Evolutionary conservation across 2,113 vertebrate genomes (phyloP).

Genomic region (Pituophis catenifer): DNA sequence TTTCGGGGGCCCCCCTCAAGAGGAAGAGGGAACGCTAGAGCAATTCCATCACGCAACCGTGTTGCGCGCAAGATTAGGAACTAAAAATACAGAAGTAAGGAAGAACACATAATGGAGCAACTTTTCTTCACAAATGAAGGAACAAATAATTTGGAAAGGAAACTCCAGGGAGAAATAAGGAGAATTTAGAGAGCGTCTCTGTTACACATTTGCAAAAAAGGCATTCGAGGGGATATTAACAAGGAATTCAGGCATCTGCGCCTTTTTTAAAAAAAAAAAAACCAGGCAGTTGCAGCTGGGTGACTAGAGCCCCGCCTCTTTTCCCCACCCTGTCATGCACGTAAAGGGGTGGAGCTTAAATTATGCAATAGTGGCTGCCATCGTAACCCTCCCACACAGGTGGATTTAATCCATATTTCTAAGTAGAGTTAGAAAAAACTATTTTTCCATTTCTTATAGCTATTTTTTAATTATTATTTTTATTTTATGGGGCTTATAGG

Average conservation of each 20-base stretch:
- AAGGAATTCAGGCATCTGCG: neutral
- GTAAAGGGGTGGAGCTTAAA: neutral
- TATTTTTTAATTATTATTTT: neutral
- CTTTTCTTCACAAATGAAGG: neutral
- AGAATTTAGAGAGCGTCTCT: neutral
- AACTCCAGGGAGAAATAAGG: neutral
- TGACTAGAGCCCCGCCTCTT: neutral
- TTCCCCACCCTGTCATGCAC: neutral
- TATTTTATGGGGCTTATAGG: neutral
- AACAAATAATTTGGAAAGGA: neutral
- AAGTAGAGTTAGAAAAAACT: neutral
- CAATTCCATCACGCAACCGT: neutral
- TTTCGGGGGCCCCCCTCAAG: neutral
- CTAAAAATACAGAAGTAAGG: neutral
- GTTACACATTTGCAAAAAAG: neutral
- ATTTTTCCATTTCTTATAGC: neutral
- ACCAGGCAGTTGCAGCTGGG: neutral
- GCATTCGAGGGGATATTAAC: neutral
- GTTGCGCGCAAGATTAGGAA: neutral
- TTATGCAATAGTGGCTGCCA: neutral
- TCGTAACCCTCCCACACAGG: neutral
- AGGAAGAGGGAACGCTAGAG: neutral
- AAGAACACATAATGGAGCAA: neutral
- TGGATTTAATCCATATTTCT: neutral
- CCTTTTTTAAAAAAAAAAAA: neutral